These are phyloP conservation scores for Linepithema humile DNA, from an alignment of 1,140 invertebrate genomes.

Conservation along the genomic window DNA sequence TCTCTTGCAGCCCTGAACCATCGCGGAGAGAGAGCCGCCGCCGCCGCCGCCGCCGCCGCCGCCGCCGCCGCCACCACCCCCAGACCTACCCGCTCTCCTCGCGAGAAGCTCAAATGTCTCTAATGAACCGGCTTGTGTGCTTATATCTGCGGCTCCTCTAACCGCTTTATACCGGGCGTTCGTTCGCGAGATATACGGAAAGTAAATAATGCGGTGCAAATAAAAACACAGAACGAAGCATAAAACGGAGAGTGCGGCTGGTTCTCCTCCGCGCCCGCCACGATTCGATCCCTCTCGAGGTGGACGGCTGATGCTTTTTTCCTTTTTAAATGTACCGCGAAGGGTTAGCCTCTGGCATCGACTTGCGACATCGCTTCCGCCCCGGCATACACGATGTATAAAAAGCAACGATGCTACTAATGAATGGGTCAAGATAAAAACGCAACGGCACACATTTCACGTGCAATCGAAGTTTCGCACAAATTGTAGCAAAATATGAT, in stretches of 20 bases:
- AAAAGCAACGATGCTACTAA: slow-evolving; percentile 32
- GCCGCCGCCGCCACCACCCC: slow-evolving; percentile 55
- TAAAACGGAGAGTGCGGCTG: slow-evolving; percentile 46
- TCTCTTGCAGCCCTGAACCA: slow-evolving; percentile 64
- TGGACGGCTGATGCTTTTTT: slow-evolving; percentile 34
- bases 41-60: too few relatives aligned
- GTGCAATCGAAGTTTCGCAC: too few relatives aligned
- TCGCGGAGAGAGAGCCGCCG: slow-evolving; percentile 50
- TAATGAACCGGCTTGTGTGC: slow-evolving; percentile 84
- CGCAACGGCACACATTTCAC: neutral
- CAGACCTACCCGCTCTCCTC: slow-evolving; percentile 61
- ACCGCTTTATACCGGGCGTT: slow-evolving; percentile 74
- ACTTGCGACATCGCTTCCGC: slow-evolving; percentile 36
- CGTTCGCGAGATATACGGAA: slow-evolving; percentile 71
- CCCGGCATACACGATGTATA: neutral
- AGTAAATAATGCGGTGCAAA: slow-evolving; percentile 80
- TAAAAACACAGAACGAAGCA: slow-evolving; percentile 72
- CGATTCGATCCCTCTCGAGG: slow-evolving; percentile 55
- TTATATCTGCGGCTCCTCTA: slow-evolving; percentile 79
- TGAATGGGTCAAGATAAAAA: slow-evolving; percentile 36
- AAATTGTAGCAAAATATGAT: neutral
- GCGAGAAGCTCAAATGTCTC: slow-evolving; percentile 83
- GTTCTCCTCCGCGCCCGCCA: slow-evolving; percentile 1
- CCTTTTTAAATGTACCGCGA: neutral
- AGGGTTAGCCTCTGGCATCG: slow-evolving; percentile 42